Evolutionary conservation across 92 coral and sea anemone species (phyloP).

Genomic region (Zoanthus solanderi): DNA sequence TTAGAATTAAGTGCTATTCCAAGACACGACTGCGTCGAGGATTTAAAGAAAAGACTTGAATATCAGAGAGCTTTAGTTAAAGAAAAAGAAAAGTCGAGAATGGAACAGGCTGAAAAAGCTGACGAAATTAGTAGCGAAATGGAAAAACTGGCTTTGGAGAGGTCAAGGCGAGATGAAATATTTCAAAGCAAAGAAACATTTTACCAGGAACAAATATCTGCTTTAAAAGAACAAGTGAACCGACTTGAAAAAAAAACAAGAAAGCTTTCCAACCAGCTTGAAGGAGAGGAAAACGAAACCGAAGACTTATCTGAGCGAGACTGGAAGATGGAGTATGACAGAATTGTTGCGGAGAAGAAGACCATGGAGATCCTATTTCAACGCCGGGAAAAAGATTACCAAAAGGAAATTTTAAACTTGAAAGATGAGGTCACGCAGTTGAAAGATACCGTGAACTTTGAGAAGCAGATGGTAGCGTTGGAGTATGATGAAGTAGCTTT

Average conservation of each 20-base stretch:
- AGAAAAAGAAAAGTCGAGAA: slow-evolving; percentile 62
- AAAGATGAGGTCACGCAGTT: slow-evolving; percentile 80
- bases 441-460: slow-evolving; percentile 80
- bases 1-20: slow-evolving; percentile 72
- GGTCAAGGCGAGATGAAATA: slow-evolving; percentile 87
- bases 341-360: slow-evolving; percentile 83
- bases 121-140: slow-evolving; percentile 83
- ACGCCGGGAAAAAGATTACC: slow-evolving; percentile 73
- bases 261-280: slow-evolving; percentile 69
- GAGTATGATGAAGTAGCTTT: slow-evolving; percentile 85
- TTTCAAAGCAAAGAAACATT: slow-evolving; percentile 88
- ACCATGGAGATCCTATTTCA: slow-evolving; percentile 80
- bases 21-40: slow-evolving; percentile 75
- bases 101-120: slow-evolving; percentile 78
- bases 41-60: slow-evolving; percentile 59
- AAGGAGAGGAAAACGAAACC: slow-evolving; percentile 58
- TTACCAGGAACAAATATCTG: slow-evolving; percentile 89
- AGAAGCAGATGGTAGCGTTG: slow-evolving; percentile 82
- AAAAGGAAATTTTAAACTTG: slow-evolving; percentile 71
- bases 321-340: slow-evolving; percentile 85
- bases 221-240: slow-evolving; percentile 83
- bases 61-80: slow-evolving; percentile 51
- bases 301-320: slow-evolving; percentile 65
- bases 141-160: slow-evolving; percentile 76
- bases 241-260: slow-evolving; percentile 77